A percentile compares a stretch with the other conserved stretches of the same genome.
phyloP scores from a whole-genome alignment of 2,113 vertebrate genomes.

The Procavia capensis region DNA sequence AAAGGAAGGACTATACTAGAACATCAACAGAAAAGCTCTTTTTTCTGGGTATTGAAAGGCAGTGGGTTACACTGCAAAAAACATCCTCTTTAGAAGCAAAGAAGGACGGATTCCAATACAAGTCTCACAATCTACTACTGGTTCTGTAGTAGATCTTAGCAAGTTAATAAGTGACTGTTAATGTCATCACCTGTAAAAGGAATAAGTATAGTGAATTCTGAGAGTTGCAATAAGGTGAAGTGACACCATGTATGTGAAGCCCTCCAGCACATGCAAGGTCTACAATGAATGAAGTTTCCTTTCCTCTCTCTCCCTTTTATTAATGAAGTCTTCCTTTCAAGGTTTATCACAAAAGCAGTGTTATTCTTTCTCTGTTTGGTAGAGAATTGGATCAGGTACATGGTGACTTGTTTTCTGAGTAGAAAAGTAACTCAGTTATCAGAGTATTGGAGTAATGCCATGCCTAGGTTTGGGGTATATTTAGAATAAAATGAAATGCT shows the following conservation, averaged over 20 bases:
- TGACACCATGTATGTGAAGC: background rate
- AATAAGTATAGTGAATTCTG: background rate
- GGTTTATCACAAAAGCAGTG: background rate
- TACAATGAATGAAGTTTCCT: background rate
- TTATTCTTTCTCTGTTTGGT: background rate
- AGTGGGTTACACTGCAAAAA: background rate
- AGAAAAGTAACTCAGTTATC: background rate
- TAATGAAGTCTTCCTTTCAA: background rate
- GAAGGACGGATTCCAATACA: background rate
- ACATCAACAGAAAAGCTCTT: background rate
- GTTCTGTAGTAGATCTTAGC: too few species aligned
- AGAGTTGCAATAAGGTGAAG: background rate
- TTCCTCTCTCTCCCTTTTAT: background rate
- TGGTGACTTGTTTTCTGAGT: background rate
- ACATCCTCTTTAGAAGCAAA: background rate
- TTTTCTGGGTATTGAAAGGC: background rate
- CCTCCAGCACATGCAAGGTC: too few species aligned
- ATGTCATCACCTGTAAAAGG: background rate
- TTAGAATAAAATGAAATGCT: slow-evolving; percentile 28
- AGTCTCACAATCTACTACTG: background rate
- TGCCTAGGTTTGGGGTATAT: background rate
- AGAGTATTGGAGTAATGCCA: background rate
- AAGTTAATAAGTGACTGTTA: background rate
- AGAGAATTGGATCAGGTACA: background rate
- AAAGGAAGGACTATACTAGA: background rate